phyloP scores from a whole-genome alignment of 2,888 invertebrate species.

The Tupiocoris notatus region DNA sequence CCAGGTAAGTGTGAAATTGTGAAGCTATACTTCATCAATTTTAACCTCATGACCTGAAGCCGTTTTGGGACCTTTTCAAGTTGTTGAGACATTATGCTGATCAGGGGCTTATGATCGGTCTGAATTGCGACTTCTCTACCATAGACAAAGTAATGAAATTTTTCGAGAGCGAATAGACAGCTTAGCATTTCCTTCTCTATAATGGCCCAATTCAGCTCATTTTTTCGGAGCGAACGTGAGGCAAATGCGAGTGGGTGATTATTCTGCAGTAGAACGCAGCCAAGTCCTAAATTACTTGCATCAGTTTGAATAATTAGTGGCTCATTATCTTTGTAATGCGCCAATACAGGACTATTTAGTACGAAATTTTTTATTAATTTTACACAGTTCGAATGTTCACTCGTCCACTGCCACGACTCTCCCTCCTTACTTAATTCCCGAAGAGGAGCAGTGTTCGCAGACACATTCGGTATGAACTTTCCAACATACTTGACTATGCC shows the following conservation, averaged over 20 bases:
- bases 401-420: not conserved
- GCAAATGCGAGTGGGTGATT: not conserved
- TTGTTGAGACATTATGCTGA: not conserved
- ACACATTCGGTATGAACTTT: too few relatives aligned
- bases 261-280: not conserved
- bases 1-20: not conserved
- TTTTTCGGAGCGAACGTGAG: not conserved
- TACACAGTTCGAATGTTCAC: slow-evolving; percentile 9
- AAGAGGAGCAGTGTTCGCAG: not conserved
- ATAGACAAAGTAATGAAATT: not conserved
- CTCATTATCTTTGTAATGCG: slow-evolving; percentile 1
- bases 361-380: slow-evolving; percentile 10
- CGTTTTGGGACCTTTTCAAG: not conserved
- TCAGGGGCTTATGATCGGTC: too few relatives aligned
- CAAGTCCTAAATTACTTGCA: not conserved
- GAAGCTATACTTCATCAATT: not conserved
- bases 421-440: slow-evolving; percentile 3
- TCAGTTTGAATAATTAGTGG: not conserved
- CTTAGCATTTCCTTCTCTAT: not conserved
- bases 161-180: not conserved
- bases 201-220: slow-evolving; percentile 13
- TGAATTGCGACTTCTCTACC: not conserved
- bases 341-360: not conserved
- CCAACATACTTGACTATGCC: slow-evolving; percentile 1
- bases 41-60: not conserved